Conservation (phyloP, 2,113 vertebrate genomes). For the Barbus barbus region DNA sequence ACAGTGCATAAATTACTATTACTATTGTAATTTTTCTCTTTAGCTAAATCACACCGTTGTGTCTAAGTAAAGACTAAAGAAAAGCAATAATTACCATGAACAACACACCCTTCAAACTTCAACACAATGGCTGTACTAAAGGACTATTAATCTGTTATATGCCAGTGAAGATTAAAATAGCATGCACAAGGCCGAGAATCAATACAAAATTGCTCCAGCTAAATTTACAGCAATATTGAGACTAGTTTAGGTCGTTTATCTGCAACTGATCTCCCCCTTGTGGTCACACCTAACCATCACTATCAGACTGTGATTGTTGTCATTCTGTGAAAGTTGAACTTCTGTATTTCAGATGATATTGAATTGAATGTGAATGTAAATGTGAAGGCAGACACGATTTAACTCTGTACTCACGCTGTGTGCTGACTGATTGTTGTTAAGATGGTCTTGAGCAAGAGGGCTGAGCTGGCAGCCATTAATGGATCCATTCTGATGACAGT, state of each 20-base stretch:
- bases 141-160: background rate
- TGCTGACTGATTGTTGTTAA: conserved; percentile 70
- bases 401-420: conserved; percentile 64
- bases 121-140: background rate
- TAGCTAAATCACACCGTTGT: conserved; percentile 8
- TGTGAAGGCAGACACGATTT: background rate
- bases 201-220: background rate
- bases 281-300: background rate
- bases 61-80: background rate
- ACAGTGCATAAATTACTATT: background rate
- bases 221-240: background rate
- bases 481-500: conserved; percentile 69
- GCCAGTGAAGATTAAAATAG: background rate
- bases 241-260: background rate
- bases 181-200: background rate
- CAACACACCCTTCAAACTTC: conserved; percentile 1
- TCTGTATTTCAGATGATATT: background rate
- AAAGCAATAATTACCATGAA: conserved; percentile 13
- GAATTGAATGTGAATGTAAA: background rate
- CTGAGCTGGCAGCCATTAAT: conserved; percentile 31
- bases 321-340: background rate
- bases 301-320: background rate
- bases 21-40: background rate
- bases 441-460: conserved; percentile 65
- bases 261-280: conserved; percentile 39